These are phyloP conservation scores for Rhombomys opimus DNA, from an alignment of 2,113 vertebrate species.

Conservation along the genomic window DNA sequence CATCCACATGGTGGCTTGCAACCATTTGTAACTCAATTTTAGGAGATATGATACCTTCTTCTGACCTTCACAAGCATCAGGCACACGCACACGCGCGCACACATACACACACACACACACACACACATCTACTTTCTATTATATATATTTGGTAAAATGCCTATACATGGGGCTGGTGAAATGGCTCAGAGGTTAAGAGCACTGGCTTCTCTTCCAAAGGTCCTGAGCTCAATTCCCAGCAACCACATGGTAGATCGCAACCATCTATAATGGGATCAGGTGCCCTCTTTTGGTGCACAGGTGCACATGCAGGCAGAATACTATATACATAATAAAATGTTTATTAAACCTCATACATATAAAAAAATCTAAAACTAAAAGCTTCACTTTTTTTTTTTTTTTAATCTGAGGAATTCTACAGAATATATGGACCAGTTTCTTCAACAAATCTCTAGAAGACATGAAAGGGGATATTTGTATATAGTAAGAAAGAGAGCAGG, in stretches of 20 bases:
- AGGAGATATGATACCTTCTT: not conserved
- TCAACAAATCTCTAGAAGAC: constrained; percentile 36
- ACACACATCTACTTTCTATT: not conserved
- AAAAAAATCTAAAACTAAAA: not conserved
- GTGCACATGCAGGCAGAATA: too few species aligned
- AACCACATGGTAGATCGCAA: too few species aligned
- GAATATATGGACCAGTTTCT: constrained; percentile 12
- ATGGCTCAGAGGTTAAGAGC: too few species aligned
- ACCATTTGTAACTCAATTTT: not conserved
- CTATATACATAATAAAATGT: too few species aligned
- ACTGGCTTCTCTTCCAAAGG: too few species aligned
- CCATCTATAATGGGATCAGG: too few species aligned
- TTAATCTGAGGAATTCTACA: not conserved
- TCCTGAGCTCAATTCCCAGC: too few species aligned
- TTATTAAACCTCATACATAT: not conserved
- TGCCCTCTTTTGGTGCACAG: too few species aligned
- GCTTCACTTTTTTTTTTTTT: not conserved
- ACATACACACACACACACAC: too few species aligned
- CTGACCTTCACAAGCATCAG: not conserved
- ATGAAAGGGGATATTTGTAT: not conserved
- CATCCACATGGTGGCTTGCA: not conserved
- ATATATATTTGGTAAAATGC: not conserved
- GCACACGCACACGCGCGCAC: too few species aligned
- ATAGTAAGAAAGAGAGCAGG: not conserved
- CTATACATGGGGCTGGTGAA: not conserved